Conservation (phyloP, 2,888 invertebrate species). For the Polydrusus tereticollis region DNA sequence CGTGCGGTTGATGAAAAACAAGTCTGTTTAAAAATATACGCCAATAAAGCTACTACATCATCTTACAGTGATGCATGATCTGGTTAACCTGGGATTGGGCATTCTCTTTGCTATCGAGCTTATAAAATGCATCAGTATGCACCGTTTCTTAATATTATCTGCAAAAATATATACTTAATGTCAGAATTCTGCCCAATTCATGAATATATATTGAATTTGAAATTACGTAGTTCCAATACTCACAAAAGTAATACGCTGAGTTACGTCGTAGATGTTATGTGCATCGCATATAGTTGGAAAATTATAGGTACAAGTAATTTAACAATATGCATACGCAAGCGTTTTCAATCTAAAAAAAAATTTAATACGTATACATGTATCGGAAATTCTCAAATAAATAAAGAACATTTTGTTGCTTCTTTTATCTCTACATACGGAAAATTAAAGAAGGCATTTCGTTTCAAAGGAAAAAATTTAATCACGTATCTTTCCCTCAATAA, state of each 20-base stretch:
- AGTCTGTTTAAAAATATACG: not conserved
- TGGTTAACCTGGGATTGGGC: not conserved
- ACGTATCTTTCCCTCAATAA: slow-evolving; percentile 20
- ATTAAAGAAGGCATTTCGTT: not conserved
- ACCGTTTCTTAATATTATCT: slow-evolving; percentile 31
- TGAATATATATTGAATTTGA: slow-evolving; percentile 38
- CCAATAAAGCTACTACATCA: not conserved
- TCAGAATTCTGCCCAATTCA: slow-evolving; percentile 29
- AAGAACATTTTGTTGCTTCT: not conserved
- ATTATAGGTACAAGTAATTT: slow-evolving; percentile 5
- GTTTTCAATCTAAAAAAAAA: too few relatives aligned
- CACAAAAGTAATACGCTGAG: not conserved
- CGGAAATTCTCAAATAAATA: not conserved
- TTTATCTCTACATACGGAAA: not conserved
- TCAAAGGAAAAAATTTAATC: slow-evolving; percentile 7
- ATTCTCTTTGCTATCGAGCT: not conserved
- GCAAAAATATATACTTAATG: slow-evolving; percentile 23
- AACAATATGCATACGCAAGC: not conserved
- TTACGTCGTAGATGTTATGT: slow-evolving; percentile 7
- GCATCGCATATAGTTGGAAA: slow-evolving; percentile 17
- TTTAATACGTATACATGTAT: too few relatives aligned
- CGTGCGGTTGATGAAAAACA: too few relatives aligned
- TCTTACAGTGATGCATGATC: slow-evolving; percentile 11
- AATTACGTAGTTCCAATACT: slow-evolving; percentile 30
- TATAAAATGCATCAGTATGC: slow-evolving; percentile 29